phyloP scores from a whole-genome alignment of 2,113 vertebrate genomes.

The Pycnonotus jocosus region DNA sequence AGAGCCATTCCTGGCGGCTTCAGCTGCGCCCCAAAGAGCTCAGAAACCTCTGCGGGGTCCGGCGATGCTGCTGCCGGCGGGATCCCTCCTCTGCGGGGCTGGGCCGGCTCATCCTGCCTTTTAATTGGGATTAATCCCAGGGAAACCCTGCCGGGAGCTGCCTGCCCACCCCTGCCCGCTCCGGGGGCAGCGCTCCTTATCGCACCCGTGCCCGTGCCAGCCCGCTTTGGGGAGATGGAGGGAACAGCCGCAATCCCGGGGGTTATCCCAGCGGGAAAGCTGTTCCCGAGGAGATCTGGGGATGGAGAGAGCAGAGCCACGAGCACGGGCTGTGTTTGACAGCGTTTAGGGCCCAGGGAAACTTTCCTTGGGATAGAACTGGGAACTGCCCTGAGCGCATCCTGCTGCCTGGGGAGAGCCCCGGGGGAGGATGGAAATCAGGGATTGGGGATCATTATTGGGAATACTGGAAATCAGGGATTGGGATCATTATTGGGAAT shows the following conservation, averaged over 20 bases:
- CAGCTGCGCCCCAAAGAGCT: neutral
- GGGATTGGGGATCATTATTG: no score
- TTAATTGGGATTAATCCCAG: rapidly evolving
- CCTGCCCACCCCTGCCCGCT: rapidly evolving
- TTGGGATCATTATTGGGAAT: rapidly evolving
- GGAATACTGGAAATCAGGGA: no score
- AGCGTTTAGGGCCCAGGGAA: neutral
- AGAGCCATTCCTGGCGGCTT: neutral
- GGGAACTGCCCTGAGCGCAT: rapidly evolving
- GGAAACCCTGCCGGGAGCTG: neutral
- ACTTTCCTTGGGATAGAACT: neutral
- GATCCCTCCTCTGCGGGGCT: neutral
- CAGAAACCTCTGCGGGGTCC: rapidly evolving
- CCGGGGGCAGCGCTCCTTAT: neutral
- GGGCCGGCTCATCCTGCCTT: rapidly evolving
- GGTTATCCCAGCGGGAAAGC: neutral
- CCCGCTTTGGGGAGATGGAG: rapidly evolving
- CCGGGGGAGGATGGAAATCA: no score
- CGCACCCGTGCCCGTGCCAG: rapidly evolving
- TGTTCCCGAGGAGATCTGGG: neutral
- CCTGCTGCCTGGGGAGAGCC: neutral
- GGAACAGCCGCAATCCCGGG: neutral
- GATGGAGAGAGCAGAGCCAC: rapidly evolving
- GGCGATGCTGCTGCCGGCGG: neutral
- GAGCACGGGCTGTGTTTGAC: rapidly evolving